Percentiles rank a stretch among this genome's conserved stretches.
These are phyloP conservation scores for Beris morrisii DNA, from an alignment of 2,888 invertebrate genomes.

Conservation along the genomic window DNA sequence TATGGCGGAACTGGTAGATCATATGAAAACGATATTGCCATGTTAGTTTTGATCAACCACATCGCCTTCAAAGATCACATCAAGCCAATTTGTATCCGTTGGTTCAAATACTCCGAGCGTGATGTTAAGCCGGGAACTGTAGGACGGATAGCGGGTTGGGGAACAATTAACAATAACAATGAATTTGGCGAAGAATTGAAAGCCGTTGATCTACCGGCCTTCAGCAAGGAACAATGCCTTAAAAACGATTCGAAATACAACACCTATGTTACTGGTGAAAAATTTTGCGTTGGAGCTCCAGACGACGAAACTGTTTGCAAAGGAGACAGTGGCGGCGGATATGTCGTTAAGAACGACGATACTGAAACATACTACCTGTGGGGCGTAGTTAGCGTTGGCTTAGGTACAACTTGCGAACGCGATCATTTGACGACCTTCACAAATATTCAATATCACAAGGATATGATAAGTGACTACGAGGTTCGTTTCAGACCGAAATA, in stretches of 20 bases:
- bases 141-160: constrained; percentile 44
- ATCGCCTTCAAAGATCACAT: constrained; percentile 47
- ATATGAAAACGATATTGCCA: constrained; percentile 49
- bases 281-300: constrained; percentile 44
- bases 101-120: constrained; percentile 38
- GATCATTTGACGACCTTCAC: constrained; percentile 37
- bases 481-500: constrained; percentile 22
- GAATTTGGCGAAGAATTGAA: constrained; percentile 33
- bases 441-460: constrained; percentile 40
- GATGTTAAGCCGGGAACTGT: constrained; percentile 13
- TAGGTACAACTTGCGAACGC: not conserved
- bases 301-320: constrained; percentile 39
- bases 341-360: constrained; percentile 35
- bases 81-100: constrained; percentile 52
- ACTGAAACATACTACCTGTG: constrained; percentile 40
- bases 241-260: constrained; percentile 38
- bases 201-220: constrained; percentile 38
- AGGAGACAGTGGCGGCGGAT: constrained; percentile 42
- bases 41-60: constrained; percentile 46
- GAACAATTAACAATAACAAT: constrained; percentile 21
- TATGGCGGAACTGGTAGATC: constrained; percentile 42
- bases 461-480: constrained; percentile 23
- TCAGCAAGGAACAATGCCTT: constrained; percentile 41
- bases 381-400: constrained; percentile 45
- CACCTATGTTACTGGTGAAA: constrained; percentile 43